A percentile compares a stretch with the other conserved stretches of the same genome.
Conservation (phyloP, 2,113 vertebrate genomes). For the Charina bottae region DNA sequence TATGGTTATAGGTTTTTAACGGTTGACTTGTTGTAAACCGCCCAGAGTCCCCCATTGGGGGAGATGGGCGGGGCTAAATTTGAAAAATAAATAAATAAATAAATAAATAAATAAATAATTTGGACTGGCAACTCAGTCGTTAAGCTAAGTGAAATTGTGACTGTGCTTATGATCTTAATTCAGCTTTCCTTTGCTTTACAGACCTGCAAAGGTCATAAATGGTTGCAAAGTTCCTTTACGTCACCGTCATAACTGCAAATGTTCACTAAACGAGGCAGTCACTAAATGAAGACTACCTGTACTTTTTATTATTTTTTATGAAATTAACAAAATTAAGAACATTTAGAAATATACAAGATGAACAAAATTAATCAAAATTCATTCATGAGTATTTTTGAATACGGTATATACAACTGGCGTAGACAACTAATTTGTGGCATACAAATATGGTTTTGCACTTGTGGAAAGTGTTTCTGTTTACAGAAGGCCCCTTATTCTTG, state of each 20-base stretch:
- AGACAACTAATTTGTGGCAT: background rate
- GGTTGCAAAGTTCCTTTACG: background rate
- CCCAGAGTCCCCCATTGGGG: no score
- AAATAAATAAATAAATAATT: no score
- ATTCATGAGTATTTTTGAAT: background rate
- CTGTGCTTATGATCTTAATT: no score
- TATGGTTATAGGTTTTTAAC: no score
- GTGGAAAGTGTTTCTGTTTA: background rate
- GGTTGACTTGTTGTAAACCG: no score
- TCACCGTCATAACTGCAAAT: background rate
- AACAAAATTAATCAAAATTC: background rate
- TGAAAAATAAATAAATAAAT: no score
- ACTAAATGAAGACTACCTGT: background rate
- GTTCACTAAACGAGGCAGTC: background rate
- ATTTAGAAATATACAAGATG: background rate
- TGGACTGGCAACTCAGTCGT: no score
- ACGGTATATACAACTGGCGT: background rate
- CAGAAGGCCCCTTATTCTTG: background rate
- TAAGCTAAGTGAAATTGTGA: no score
- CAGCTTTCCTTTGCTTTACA: background rate
- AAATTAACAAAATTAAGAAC: background rate
- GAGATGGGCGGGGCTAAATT: no score
- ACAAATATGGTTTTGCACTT: background rate
- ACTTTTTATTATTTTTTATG: background rate
- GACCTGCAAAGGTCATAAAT: background rate